Conservation (phyloP, 2,797 vertebrate genomes). For the Clamator glandarius region DNA sequence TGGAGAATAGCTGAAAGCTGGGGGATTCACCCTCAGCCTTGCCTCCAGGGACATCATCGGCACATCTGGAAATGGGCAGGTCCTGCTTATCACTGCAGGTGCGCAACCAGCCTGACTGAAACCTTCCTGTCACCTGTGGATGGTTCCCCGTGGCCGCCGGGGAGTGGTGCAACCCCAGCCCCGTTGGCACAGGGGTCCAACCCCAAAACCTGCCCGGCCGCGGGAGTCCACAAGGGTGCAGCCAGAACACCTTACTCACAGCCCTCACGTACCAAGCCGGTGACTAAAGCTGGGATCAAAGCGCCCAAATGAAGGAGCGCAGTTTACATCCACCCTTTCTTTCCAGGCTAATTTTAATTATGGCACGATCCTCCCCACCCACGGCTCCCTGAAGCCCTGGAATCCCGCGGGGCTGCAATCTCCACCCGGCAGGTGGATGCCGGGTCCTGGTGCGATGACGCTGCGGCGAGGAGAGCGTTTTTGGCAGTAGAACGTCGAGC, state of each 20-base stretch:
- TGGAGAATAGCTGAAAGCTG: accelerated
- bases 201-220: background rate
- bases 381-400: background rate
- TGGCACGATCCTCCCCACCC: background rate
- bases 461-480: background rate
- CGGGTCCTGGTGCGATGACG: accelerated
- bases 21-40: background rate
- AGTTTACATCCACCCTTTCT: constrained; percentile 46
- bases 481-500: background rate
- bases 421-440: background rate
- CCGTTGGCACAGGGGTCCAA: accelerated
- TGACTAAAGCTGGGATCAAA: constrained; percentile 61
- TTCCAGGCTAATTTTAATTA: constrained; percentile 57
- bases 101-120: background rate
- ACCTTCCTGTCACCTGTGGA: background rate
- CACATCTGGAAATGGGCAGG: accelerated
- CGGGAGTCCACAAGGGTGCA: background rate
- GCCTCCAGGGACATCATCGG: background rate
- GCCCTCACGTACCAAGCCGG: constrained; percentile 32
- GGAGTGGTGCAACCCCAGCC: background rate
- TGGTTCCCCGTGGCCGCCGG: accelerated
- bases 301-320: constrained; percentile 31
- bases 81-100: background rate
- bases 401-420: background rate
- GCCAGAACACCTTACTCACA: background rate